Conservation (phyloP, 2,797 vertebrate genomes). For the Acipenser ruthenus region DNA sequence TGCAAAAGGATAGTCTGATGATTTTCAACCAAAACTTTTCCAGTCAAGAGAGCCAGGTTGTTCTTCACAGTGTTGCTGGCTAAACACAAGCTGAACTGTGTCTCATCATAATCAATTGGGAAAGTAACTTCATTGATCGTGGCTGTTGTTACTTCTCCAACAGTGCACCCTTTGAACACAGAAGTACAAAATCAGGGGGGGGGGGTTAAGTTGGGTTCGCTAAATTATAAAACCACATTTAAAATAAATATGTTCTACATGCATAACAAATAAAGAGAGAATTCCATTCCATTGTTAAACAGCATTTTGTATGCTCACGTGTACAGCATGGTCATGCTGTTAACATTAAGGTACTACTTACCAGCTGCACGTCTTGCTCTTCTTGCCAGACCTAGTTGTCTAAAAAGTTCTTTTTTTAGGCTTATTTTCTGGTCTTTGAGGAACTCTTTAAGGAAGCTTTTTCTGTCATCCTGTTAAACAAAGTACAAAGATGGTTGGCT, state of each 20-base stretch:
- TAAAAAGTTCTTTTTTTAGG: slow-evolving; percentile 22
- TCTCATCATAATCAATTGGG: slow-evolving; percentile 45
- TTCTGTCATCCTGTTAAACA: slow-evolving; percentile 34
- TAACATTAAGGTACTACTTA: slow-evolving; percentile 24
- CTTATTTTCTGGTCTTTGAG: slow-evolving; percentile 28
- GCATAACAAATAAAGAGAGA: too few species aligned
- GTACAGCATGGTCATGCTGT: too few species aligned
- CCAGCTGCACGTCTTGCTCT: slow-evolving; percentile 29
- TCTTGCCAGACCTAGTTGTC: slow-evolving; percentile 12
- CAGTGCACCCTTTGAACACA: slow-evolving; percentile 34
- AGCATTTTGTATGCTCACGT: too few species aligned
- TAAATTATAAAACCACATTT: background rate
- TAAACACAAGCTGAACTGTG: slow-evolving; percentile 55
- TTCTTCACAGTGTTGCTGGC: slow-evolving; percentile 29
- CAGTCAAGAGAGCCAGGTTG: slow-evolving; percentile 44
- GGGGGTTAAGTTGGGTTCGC: background rate
- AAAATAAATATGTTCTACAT: too few species aligned
- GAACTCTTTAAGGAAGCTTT: slow-evolving; percentile 14
- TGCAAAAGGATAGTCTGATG: slow-evolving; percentile 44
- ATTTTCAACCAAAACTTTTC: slow-evolving; percentile 31
- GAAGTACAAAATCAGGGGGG: background rate
- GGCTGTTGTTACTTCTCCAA: slow-evolving; percentile 40
- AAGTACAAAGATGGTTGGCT: background rate
- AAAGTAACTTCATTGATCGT: slow-evolving; percentile 39
- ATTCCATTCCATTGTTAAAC: too few species aligned